A percentile compares a stretch with the other conserved stretches of the same genome.
These are phyloP conservation scores for Drosophila bifasciata DNA, from an alignment of 1,140 invertebrate species.

Conservation along the genomic window DNA sequence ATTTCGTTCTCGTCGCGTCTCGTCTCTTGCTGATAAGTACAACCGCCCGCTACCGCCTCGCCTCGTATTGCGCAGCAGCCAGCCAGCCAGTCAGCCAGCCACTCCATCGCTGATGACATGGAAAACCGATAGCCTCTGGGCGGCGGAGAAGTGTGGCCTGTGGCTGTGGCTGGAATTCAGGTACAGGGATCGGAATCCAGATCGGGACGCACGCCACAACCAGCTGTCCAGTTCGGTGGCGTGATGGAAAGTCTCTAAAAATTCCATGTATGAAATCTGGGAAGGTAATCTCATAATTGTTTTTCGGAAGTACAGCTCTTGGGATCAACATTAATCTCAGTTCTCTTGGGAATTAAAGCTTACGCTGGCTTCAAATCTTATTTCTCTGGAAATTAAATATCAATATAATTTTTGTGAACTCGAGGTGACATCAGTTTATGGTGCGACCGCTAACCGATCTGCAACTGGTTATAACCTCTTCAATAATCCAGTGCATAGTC, in stretches of 20 bases:
- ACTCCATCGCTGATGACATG: conserved; percentile 4
- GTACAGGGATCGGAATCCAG: conserved; percentile 17
- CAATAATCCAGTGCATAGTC: conserved; percentile 4
- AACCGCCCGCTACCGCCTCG: conserved; percentile 21
- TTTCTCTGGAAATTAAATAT: no score
- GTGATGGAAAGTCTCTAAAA: conserved; percentile 39
- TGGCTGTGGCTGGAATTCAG: no score
- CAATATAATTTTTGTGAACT: no score
- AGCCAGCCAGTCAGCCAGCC: conserved; percentile 18
- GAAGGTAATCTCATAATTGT: not conserved
- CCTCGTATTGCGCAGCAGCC: conserved; percentile 60
- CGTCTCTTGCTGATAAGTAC: conserved; percentile 58
- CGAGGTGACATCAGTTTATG: conserved; percentile 21
- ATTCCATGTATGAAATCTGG: conserved; percentile 15
- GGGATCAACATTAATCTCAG: no score
- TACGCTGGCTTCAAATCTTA: no score
- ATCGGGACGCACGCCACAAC: conserved; percentile 26
- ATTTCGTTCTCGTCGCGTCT: conserved; percentile 20
- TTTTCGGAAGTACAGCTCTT: no score
- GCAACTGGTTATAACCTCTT: conserved; percentile 58
- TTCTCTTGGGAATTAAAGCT: no score
- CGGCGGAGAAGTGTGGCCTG: conserved; percentile 29
- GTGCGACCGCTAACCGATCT: conserved; percentile 53
- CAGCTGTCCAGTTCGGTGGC: conserved; percentile 24
- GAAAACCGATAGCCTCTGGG: conserved; percentile 22